Base-by-base conservation (phyloP, 2,888 invertebrate species). In the Drosophila sordidula region DNA sequence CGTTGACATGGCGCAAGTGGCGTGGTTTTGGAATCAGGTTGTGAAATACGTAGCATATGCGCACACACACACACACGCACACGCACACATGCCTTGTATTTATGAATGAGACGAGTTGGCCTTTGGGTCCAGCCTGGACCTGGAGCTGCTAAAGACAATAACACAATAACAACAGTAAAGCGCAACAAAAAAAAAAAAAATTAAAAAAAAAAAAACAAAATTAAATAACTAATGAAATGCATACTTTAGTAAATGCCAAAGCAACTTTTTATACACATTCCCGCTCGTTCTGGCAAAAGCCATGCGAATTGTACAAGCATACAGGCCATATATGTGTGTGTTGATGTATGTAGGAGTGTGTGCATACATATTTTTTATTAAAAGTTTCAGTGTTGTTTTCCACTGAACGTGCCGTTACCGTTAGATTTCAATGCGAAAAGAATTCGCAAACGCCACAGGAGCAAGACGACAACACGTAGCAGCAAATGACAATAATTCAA, bases 1-100 rank as follows among this genome's bases (percentile, higher is more conserved):
- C 87, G 75, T 81, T 87, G 85, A 87, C 85, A 87, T 85, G 74
- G 72, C 71, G 75, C 82, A 89, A 79, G 89, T 85, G 76, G 81
- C 72, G 81, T 66, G 74, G 56, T 63, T 58, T 22, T 18, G 9
- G 62, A 83, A 78, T 84, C 87, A 89, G 85, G 87, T 89, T 85
- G 87, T 84, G 84, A 89, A 89, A 84, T 83, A 68, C 67, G 55
- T 63, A 74, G 57, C 62, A 74, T 62, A 50, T 67, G n/a, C 36
- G 18, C 26, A 51, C 47, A 38, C 25, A 34, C 41, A 42, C 14
- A 25, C 18, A 39, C 11, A 54, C 16, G 16, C n/a, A n/a, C 14
- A 46, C 14, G 25, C n/a, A 44, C 11, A 25, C 32, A 25, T 46
- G 34, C 12, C 12, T 49, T 52, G 75, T 70, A 70, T 80, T 86